Conservation (phyloP, 2,797 vertebrate species). For the Lepus oiostolus region DNA sequence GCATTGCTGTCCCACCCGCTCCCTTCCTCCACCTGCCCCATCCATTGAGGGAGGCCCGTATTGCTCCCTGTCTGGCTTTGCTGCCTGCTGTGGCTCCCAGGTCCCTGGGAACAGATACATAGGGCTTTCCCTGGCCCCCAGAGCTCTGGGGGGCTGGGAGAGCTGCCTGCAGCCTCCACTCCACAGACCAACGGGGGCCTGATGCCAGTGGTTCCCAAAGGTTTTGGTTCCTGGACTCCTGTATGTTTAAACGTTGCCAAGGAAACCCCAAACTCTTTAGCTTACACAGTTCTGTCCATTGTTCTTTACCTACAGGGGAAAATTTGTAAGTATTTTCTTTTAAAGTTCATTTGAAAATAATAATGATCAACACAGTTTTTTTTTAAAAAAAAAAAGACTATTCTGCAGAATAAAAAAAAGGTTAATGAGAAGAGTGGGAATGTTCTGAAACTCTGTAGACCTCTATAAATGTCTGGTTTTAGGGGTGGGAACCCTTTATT, state of each 20-base stretch:
- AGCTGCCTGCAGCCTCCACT: no score
- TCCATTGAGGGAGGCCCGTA: fast-evolving
- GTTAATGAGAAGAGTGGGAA: neutral
- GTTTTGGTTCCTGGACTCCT: neutral
- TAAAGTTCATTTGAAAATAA: conserved; percentile 7
- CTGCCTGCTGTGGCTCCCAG: neutral
- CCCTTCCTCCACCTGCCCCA: neutral
- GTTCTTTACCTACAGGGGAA: neutral
- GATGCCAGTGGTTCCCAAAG: neutral
- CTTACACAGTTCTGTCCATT: neutral
- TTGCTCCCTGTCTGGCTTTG: neutral
- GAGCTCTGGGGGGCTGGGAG: neutral
- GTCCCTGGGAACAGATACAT: neutral
- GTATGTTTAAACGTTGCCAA: neutral
- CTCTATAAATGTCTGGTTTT: neutral
- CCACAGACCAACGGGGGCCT: neutral
- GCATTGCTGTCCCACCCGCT: fast-evolving
- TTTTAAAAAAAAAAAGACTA: neutral
- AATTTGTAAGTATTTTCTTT: neutral
- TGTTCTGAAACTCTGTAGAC: neutral
- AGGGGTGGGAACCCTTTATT: no score
- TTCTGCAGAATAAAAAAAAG: neutral
- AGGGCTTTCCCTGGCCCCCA: no score
- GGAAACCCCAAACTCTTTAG: neutral
- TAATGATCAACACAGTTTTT: neutral